phyloP scores from a whole-genome alignment of 2,113 vertebrate species.

The Malurus cyaneus region DNA sequence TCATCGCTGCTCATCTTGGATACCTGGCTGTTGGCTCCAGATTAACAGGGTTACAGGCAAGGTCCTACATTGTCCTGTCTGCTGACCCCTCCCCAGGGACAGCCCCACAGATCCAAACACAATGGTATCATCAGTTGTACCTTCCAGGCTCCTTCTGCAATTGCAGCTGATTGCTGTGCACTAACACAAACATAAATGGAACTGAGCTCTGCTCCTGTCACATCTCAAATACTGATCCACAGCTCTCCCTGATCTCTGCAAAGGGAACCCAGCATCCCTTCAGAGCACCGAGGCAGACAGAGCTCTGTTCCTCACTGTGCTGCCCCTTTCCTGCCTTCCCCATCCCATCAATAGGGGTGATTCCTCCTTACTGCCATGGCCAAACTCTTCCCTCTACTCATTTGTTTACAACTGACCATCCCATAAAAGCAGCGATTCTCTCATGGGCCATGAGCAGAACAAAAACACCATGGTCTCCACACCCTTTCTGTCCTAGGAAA shows the following conservation, averaged over 20 bases:
- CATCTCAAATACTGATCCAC: neutral
- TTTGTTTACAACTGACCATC: neutral
- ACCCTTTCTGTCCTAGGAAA: neutral
- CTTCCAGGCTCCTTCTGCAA: neutral
- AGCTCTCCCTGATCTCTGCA: neutral
- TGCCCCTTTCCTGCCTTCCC: neutral
- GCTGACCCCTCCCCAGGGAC: neutral
- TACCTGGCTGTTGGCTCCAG: neutral
- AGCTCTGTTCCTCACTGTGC: neutral
- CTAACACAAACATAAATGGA: neutral
- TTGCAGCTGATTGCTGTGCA: neutral
- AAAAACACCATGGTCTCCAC: fast-evolving
- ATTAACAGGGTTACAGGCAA: neutral
- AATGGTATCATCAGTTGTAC: neutral
- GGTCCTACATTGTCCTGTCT: neutral
- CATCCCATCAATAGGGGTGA: fast-evolving
- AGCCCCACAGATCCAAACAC: neutral
- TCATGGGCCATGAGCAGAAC: neutral
- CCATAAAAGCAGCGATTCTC: neutral
- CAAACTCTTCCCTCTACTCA: neutral
- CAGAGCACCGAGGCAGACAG: neutral
- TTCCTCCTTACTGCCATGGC: neutral
- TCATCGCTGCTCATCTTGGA: neutral
- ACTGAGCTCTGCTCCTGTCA: neutral
- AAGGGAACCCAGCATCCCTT: neutral